Evolutionary conservation across 2,797 vertebrate genomes (phyloP), one percentile per base, ranked within the genome.

Genomic region (Sitta carolinensis): DNA sequence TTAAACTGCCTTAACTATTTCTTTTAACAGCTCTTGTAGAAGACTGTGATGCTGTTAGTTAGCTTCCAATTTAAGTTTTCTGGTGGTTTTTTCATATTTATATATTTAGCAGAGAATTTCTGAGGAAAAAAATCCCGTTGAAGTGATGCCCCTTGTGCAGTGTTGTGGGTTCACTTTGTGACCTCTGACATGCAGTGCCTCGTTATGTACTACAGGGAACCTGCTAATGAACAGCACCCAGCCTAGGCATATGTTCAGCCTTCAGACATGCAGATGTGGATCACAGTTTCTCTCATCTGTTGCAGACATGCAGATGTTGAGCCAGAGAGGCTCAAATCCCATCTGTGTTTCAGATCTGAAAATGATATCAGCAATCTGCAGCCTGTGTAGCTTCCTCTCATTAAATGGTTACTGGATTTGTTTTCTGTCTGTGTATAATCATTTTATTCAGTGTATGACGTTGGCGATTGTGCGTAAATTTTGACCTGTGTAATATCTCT

Each of bases 401-500:
- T 81, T 94, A 64, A 87, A n/a, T 32, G 29, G 29, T 61, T 52
- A 27, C 25, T 68, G 34, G 23, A n/a, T 85, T 87, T 2, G 11
- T 55, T 84, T 87, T 73, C n/a, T 77, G 47, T 87, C 32, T 59
- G 9, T 87, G 20, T 40, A 9, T 64, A 87, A 51, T 25, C 19
- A 25, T 61, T 95, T 94, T 67, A 85, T 92, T 94, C 62, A 66
- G 59, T 89, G 5, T 87, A 25, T 93, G 77, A 50, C 2, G 1
- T 64, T 95, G 87, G 67, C 90, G 57, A 48, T 13, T 94, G 84
- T 86, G 43, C 4, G 9, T 93, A 32, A 80, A 58, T 70, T 94
- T 91, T 97, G 89, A 97, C 89, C 69, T 96, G 81, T 97, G 74
- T 59, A 82, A 96, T 96, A 50, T 97, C 97, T 98, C 92, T 98